Conservation (phyloP, 2,113 vertebrate species). For the Tragelaphus imberbis region DNA sequence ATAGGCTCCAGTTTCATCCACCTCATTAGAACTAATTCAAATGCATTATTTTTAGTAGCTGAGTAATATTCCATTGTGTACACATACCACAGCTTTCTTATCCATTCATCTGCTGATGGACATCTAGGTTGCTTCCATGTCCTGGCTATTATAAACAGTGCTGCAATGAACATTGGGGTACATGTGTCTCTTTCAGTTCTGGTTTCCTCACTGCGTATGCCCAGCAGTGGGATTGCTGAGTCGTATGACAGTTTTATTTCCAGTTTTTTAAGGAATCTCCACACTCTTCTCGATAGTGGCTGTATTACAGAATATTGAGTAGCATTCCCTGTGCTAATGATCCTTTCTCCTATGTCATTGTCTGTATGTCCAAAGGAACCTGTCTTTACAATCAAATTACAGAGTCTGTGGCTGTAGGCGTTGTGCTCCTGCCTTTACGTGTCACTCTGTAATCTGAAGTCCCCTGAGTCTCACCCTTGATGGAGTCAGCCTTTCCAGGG, state of each 20-base stretch:
- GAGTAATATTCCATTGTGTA: background rate
- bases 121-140: background rate
- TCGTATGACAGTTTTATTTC: background rate
- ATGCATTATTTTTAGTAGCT: background rate
- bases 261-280: background rate
- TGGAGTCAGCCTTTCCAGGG: background rate
- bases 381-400: background rate
- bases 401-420: background rate
- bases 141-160: background rate
- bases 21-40: background rate
- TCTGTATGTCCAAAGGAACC: background rate
- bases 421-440: background rate
- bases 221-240: background rate
- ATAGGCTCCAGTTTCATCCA: background rate
- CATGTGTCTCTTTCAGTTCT: background rate
- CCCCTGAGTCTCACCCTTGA: background rate
- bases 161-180: background rate
- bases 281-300: background rate
- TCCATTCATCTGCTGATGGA: fast-evolving
- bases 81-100: background rate
- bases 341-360: background rate
- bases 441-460: background rate
- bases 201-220: background rate
- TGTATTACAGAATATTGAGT: background rate
- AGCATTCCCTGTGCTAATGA: background rate